A percentile compares a stretch with the other conserved stretches of the same genome.
Evolutionary conservation across 2,888 invertebrate genomes (phyloP).

Genomic region (Lucinisca nassula): DNA sequence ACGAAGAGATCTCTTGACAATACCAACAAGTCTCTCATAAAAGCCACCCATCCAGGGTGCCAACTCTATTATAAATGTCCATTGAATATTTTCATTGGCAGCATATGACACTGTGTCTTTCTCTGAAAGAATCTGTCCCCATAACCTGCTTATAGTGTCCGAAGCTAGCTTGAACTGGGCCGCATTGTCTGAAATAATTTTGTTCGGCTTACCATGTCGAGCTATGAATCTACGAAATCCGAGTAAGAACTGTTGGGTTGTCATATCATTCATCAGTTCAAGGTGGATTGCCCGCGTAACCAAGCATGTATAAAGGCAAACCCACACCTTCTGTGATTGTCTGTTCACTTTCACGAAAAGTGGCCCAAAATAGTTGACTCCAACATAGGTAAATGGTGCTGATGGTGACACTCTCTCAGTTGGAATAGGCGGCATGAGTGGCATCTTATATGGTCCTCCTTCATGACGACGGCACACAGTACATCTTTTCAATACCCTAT

Average conservation of each 20-base stretch:
- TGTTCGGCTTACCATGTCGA: background rate
- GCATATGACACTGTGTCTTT: background rate
- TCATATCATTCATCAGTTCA: background rate
- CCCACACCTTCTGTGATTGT: background rate
- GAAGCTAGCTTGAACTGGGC: background rate
- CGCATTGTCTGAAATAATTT: background rate
- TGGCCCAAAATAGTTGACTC: background rate
- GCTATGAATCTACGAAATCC: background rate
- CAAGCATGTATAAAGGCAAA: background rate
- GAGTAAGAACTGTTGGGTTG: background rate
- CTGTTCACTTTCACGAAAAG: background rate
- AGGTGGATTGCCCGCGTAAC: background rate
- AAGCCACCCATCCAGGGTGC: background rate
- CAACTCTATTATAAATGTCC: too few relatives aligned
- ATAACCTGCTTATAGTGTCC: background rate
- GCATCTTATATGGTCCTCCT: conserved; percentile 4
- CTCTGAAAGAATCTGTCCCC: background rate
- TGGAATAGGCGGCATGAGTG: conserved; percentile 28
- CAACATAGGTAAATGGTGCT: background rate
- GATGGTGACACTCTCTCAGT: conserved; percentile 11
- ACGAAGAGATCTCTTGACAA: background rate
- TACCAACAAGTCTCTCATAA: background rate
- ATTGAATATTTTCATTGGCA: too few relatives aligned
- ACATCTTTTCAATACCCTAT: conserved; percentile 7
- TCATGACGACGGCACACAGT: conserved; percentile 3